Evolutionary conservation across 1,140 invertebrate genomes (phyloP), one percentile per base, ranked within the genome.

Genomic region (Bombyx mori): DNA sequence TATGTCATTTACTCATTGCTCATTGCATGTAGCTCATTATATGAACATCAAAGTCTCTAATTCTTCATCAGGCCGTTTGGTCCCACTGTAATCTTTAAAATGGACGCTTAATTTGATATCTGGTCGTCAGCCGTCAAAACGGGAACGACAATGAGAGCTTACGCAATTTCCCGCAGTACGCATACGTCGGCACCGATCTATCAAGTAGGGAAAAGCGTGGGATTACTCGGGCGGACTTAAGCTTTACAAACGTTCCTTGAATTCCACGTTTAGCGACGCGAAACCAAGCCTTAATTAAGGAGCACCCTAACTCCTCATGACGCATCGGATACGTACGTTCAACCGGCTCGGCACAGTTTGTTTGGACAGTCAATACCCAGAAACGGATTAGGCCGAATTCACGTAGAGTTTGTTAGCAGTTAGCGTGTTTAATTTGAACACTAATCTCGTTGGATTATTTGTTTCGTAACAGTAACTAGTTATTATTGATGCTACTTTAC

Each of bases 221-320:
- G 65, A 74, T 74, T 69, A 69, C 62, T 44, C 46, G 54, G 58
- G 60, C 49, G 57, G 43, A 53, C 63, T 66, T 71, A 77, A 77
- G 68, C 66, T 64, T 68, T 66, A 73, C 63, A 71, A 77, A 77
- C 66, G 72, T 64, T 62, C 57, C 60, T 64, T 64, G 52, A 64
- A 71, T 71, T 71, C 65, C 58, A 54, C 50, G 63, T 67, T 68
- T 69, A 69, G 69, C 61, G 63, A 54, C 58, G 60, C 60, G 56
- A 54, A 57, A 57, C 58, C 62, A 44, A 65, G 61, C 59, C 57
- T 56, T 69, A 69, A 71, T 74, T 74, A 74, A 74, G 66, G 57
- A 57, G 42, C 50, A 12, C 58, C 63, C 69, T 70, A 71, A 71
- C 65, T 69, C 69, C 69, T 69, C 66, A 63, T 73, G 67, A 72